Evolutionary conservation across 2,888 invertebrate genomes (phyloP), one percentile per base, ranked within the genome.

Genomic region (Nomada ferruginata): DNA sequence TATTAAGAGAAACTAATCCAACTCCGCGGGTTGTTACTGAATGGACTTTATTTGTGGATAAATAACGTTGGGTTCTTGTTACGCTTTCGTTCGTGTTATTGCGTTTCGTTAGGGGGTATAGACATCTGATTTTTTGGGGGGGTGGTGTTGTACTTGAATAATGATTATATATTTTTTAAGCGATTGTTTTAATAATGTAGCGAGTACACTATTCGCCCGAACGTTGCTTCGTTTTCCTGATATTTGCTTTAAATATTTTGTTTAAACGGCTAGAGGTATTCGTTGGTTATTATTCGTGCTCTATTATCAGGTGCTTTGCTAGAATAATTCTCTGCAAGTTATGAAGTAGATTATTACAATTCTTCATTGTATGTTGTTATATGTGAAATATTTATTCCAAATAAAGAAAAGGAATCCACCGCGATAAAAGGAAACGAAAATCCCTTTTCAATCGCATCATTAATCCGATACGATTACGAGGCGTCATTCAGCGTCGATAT

Each of bases 361-460:
- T 20, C 23, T 23, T 57, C 23, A 10, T 57, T 57, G 23, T 23
- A 13, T 20, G 20, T 57, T 57, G 11, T 20, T 23, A 23, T 23
- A 11, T 23, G 1, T 10, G 26, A 1, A 26, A 26, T n/a, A 53
- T n/a, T 1, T 53, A 53, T 10, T 53, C 20, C 0, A 11, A 20
- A 20, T 7, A 7, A 55, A 55, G n/a, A 55, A 11, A 26, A 57
- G 13, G 1, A 15, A 15, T 47, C 3, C 13, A 15, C 15, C 11
- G 20, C 42, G n/a, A 29, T n/a, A 5, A 0, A 9, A 2, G 4
- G 11, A 55, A 55, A 42, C 29, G n/a, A 18, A 26, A 15, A 57
- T n/a, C 42, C 23, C 53, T 63, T 78, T 26, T 53, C 55, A 69
- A 66, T 68, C 68, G 50, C n/a, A 76, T 76, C 63, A 79, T 79